Percentiles rank a stretch among this genome's conserved stretches.
phyloP scores from a whole-genome alignment of 2,113 vertebrate species.

The Platichthys stellatus region DNA sequence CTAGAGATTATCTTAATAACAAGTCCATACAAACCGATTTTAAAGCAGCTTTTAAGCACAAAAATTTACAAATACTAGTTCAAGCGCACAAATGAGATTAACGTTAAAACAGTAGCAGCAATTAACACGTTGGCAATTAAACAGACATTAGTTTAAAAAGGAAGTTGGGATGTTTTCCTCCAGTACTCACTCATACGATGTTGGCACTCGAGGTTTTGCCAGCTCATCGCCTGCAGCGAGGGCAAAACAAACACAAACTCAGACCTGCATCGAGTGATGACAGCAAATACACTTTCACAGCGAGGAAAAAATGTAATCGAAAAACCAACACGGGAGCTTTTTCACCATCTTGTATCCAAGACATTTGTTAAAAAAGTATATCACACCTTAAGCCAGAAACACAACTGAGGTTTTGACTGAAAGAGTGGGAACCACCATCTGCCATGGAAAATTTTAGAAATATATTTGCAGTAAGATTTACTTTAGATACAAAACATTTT shows the following conservation, averaged over 20 bases:
- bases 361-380: neutral
- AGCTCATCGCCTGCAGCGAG: conserved; percentile 90
- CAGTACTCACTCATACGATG: conserved; percentile 88
- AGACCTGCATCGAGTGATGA: conserved; percentile 4
- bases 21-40: too few species aligned
- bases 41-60: neutral
- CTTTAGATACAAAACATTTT: conserved; percentile 4
- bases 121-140: neutral
- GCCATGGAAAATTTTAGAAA: neutral
- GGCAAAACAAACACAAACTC: conserved; percentile 42
- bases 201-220: conserved; percentile 84
- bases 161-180: neutral
- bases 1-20: too few species aligned
- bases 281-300: conserved; percentile 20
- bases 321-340: conserved; percentile 8
- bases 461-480: conserved; percentile 49
- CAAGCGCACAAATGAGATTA: neutral
- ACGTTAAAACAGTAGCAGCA: neutral
- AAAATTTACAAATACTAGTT: neutral
- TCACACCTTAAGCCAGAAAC: conserved; percentile 48
- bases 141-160: neutral
- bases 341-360: neutral
- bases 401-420: conserved; percentile 36
- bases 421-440: conserved; percentile 26
- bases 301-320: neutral